Conservation (phyloP, 92 coral and sea anemone genomes). For the Pocillopora meandrina region DNA sequence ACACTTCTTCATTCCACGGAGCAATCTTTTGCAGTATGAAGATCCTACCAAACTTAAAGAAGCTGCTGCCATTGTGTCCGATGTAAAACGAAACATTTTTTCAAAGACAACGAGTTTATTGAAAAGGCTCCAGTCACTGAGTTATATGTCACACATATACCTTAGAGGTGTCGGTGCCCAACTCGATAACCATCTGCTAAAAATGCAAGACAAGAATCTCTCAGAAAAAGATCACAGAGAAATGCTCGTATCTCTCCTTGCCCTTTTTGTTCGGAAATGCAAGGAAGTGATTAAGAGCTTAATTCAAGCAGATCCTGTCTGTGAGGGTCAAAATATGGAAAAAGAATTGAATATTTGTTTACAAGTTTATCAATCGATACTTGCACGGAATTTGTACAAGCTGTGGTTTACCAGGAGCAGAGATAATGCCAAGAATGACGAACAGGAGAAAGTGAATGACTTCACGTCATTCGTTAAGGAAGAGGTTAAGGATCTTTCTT, state of each 20-base stretch:
- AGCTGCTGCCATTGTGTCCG: conserved; percentile 49
- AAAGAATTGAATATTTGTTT: conserved; percentile 12
- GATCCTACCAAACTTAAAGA: conserved; percentile 62
- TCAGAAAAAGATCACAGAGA: conserved; percentile 7
- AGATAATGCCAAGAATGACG: conserved; percentile 4
- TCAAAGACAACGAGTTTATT: conserved; percentile 40
- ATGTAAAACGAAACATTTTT: conserved; percentile 55
- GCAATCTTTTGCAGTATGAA: conserved; percentile 67
- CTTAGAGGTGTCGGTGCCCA: conserved; percentile 28
- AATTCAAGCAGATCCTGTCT: neutral
- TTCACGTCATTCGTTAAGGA: conserved; percentile 43
- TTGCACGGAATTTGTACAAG: conserved; percentile 62
- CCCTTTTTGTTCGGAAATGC: conserved; percentile 42
- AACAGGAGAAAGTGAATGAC: neutral
- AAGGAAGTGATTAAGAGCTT: conserved; percentile 50
- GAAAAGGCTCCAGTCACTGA: conserved; percentile 49
- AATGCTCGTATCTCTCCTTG: conserved; percentile 13
- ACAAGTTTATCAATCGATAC: conserved; percentile 55
- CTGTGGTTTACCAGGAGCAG: conserved; percentile 32
- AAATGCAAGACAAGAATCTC: conserved; percentile 45
- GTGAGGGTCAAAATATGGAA: conserved; percentile 2
- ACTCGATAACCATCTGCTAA: conserved; percentile 10
- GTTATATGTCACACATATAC: conserved; percentile 28
- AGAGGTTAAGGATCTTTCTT: conserved; percentile 12
- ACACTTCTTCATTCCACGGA: conserved; percentile 73